Conservation (phyloP, 2,113 vertebrate genomes). For the Balaeniceps rex region DNA sequence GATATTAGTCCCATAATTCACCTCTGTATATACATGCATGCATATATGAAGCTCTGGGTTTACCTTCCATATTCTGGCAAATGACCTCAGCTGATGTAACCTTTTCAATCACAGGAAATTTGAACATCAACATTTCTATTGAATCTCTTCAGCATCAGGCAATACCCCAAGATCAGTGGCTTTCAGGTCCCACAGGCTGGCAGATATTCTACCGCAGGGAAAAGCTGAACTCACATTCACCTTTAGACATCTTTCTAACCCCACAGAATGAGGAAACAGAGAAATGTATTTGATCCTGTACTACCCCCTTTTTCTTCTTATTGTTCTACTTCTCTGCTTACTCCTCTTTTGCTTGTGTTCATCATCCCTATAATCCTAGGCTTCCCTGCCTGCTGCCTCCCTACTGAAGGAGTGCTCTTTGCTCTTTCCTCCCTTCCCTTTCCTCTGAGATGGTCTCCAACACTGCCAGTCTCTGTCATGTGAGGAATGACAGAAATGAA, state of each 20-base stretch:
- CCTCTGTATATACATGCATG: not conserved
- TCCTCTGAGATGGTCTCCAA: not conserved
- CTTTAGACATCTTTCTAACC: not conserved
- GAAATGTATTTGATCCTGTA: not conserved
- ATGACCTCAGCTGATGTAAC: not conserved
- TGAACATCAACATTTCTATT: not conserved
- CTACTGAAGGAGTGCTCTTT: not conserved
- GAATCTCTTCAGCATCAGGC: not conserved
- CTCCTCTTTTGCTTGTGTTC: not conserved
- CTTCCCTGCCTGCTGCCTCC: not conserved
- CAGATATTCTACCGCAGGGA: not conserved
- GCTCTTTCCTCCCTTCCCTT: not conserved
- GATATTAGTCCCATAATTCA: not conserved
- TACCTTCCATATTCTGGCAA: not conserved
- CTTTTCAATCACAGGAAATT: not conserved
- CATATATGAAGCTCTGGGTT: not conserved
- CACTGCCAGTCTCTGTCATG: accelerated
- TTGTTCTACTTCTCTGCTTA: not conserved
- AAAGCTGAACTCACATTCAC: not conserved
- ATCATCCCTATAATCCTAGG: not conserved
- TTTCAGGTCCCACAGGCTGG: not conserved
- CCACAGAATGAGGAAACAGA: not conserved
- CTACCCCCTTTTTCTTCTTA: accelerated
- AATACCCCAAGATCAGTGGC: not conserved
- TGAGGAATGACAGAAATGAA: not conserved